Base-by-base conservation (phyloP, 1,140 invertebrate genomes). In the Euura saliciscinereae region DNA sequence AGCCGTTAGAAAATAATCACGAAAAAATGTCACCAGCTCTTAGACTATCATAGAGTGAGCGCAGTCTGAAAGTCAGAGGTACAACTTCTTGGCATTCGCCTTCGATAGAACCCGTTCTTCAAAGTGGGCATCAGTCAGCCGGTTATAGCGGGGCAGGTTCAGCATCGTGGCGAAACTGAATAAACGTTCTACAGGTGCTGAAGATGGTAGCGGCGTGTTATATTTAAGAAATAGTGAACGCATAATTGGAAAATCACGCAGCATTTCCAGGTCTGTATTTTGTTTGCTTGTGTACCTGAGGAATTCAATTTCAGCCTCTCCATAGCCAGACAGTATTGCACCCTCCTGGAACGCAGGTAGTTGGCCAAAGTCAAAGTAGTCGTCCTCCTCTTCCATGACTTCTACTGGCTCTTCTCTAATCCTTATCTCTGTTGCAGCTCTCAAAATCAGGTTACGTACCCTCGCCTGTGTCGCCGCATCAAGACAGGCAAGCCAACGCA, bases 181-280 rank as follows among this genome's bases (percentile, higher is more conserved):
- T 8, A 77, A 45, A 13, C 74, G 43, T 72, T 77, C 74, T 5
- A 77, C 74, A 43, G 74, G 59, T n/a, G 72, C 76, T 46, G 74
- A 75, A 6, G 74, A 75, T n/a, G 76, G 76, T 6, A 77, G 44
- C 28, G 28, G 28, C 28, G 28, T 28, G 28, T 28, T 28, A 28
- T 28, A 28, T 28, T 28, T 28, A 28, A 28, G 28, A 28, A 73
- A 77, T 6, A 77, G 11, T 45, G 65, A 44, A 6, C 65, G 67
- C 3, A 77, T 72, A n/a, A 44, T 2, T 2, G 75, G 75, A 72
- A 66, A 77, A 43, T 68, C 64, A 10, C 69, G 13, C 2, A 77
- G 51, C 64, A 77, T 73, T 10, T 13, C 6, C 6, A 77, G 4
- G 5, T 69, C 45, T 4, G 13, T 70, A 3, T 4, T 43, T n/a